These are phyloP conservation scores for Quiscalus mexicanus DNA, from an alignment of 2,113 vertebrate species.

Conservation along the genomic window DNA sequence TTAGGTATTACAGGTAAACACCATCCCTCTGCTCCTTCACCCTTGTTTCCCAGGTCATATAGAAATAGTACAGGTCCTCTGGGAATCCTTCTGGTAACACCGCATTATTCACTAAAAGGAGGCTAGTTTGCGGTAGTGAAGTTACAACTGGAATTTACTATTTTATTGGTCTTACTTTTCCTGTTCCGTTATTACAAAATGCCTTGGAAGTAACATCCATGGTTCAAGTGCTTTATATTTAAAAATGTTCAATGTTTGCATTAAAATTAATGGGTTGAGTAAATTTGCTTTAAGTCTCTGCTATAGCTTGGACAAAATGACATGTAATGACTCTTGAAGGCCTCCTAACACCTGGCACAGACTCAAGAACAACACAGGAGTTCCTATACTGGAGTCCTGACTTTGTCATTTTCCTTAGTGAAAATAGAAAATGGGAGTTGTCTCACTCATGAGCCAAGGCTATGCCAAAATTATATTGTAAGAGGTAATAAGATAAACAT, in stretches of 20 bases:
- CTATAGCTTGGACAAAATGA: background rate
- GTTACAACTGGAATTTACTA: background rate
- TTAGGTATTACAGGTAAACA: background rate
- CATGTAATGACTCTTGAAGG: background rate
- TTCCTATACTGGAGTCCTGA: slow-evolving; percentile 43
- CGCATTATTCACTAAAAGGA: background rate
- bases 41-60: background rate
- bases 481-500: background rate
- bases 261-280: background rate
- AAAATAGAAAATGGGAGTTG: slow-evolving; percentile 57
- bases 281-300: background rate
- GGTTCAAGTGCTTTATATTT: background rate
- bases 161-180: background rate
- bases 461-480: background rate
- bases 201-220: background rate
- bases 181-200: background rate
- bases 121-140: background rate
- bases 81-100: background rate
- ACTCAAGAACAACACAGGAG: slow-evolving; percentile 50
- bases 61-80: background rate
- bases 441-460: background rate
- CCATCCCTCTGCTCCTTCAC: background rate
- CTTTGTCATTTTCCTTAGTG: slow-evolving; percentile 53
- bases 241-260: background rate
- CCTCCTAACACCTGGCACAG: slow-evolving; percentile 18